Percentiles rank a stretch among this genome's conserved stretches.
These are phyloP conservation scores for Ricordea florida DNA, from an alignment of 92 coral and sea anemone species.

Conservation along the genomic window DNA sequence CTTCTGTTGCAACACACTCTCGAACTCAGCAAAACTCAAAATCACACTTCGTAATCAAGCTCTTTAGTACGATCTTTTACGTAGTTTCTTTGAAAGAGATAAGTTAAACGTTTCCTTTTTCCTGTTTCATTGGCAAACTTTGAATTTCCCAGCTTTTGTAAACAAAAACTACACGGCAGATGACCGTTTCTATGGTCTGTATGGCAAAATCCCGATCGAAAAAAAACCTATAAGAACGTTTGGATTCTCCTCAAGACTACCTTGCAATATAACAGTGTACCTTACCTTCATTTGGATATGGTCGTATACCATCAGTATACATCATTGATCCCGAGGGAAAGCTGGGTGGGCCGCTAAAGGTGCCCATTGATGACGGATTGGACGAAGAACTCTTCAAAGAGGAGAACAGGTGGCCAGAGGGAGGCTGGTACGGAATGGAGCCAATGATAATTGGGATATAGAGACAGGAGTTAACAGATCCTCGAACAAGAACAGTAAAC, in stretches of 20 bases:
- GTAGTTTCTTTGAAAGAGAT: no score
- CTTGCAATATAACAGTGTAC: background rate
- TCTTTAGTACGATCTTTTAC: no score
- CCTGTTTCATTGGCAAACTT: no score
- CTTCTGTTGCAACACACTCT: no score
- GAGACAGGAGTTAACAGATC: conserved; percentile 54
- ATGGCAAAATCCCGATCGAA: background rate
- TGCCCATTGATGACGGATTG: conserved; percentile 41
- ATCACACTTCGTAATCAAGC: no score
- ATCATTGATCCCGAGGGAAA: conserved; percentile 28
- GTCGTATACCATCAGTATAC: background rate
- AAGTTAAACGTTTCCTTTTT: no score
- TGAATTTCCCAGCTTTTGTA: no score
- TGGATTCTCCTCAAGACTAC: background rate
- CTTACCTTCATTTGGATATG: conserved; percentile 23
- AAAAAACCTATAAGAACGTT: background rate
- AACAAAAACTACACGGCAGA: no score
- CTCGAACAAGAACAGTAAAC: conserved; percentile 49
- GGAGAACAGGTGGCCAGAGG: conserved; percentile 23
- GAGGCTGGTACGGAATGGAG: conserved; percentile 73
- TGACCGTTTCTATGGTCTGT: no score
- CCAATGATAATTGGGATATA: conserved; percentile 83
- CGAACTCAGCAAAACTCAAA: no score
- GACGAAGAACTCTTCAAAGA: conserved; percentile 33
- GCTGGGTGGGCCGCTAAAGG: conserved; percentile 3